Conservation (phyloP, 2,113 vertebrate species). For the Trogon surrucura region DNA sequence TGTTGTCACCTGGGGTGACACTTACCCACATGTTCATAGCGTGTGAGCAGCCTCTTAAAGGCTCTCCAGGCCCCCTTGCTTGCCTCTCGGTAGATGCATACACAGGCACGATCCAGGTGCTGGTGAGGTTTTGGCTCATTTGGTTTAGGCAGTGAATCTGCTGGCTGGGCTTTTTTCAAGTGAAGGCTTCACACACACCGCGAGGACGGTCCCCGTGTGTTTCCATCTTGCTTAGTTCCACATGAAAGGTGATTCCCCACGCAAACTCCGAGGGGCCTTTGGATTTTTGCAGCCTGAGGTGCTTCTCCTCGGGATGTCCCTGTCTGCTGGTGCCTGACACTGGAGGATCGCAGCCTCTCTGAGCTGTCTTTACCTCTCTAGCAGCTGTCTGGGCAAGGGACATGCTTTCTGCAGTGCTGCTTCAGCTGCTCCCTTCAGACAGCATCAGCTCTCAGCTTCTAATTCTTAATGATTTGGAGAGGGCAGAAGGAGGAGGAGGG, state of each 20-base stretch:
- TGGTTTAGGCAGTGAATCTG: neutral
- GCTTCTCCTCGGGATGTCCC: neutral
- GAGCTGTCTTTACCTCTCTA: neutral
- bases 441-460: neutral
- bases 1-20: neutral
- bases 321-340: neutral
- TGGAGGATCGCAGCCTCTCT: neutral
- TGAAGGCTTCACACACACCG: neutral
- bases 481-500: neutral
- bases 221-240: neutral
- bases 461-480: neutral
- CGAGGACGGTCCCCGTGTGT: neutral
- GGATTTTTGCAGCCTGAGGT: neutral
- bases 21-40: neutral
- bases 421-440: slow-evolving; percentile 24
- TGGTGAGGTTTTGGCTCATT: neutral
- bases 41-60: neutral
- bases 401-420: neutral
- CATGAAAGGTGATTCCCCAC: neutral
- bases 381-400: neutral
- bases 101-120: neutral
- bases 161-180: neutral
- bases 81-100: neutral
- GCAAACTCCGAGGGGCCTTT: neutral
- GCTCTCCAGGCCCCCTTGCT: neutral